phyloP scores from a whole-genome alignment of 1,140 invertebrate genomes.

The Calephelis virginiensis region DNA sequence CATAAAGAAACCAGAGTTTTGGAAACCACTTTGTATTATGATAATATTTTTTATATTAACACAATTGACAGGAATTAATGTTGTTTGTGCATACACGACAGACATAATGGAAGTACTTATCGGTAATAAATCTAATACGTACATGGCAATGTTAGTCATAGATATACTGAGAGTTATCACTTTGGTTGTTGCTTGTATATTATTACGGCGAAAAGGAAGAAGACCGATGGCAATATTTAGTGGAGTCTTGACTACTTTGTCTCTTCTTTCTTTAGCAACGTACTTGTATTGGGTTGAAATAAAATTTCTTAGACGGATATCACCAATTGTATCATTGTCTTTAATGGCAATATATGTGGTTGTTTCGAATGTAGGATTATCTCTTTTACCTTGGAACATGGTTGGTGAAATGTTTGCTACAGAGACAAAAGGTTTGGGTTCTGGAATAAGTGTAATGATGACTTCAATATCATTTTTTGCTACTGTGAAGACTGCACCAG shows the following conservation, averaged over 20 bases:
- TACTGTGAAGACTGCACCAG: slow-evolving; percentile 81
- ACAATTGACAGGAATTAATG: slow-evolving; percentile 83
- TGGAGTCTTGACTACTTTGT: slow-evolving; percentile 75
- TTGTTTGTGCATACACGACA: slow-evolving; percentile 86
- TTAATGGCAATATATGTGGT: slow-evolving; percentile 66
- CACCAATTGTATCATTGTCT: slow-evolving; percentile 54
- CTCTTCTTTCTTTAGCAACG: slow-evolving; percentile 72
- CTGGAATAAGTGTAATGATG: slow-evolving; percentile 79
- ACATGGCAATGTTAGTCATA: slow-evolving; percentile 82
- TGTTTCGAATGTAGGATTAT: slow-evolving; percentile 70
- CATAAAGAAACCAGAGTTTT: slow-evolving; percentile 77
- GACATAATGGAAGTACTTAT: slow-evolving; percentile 79
- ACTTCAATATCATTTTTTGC: slow-evolving; percentile 82
- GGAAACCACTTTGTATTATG: slow-evolving; percentile 80
- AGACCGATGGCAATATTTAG: slow-evolving; percentile 80
- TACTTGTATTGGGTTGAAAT: slow-evolving; percentile 64
- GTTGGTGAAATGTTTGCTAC: slow-evolving; percentile 79
- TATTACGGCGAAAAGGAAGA: slow-evolving; percentile 80
- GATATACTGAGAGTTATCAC: slow-evolving; percentile 83
- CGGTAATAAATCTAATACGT: slow-evolving; percentile 73
- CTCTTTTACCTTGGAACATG: slow-evolving; percentile 80
- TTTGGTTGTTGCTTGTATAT: slow-evolving; percentile 78
- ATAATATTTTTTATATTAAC: slow-evolving; percentile 80
- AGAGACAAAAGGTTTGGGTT: slow-evolving; percentile 75
- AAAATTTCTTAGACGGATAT: slow-evolving; percentile 48